Base-by-base conservation (phyloP, 2,797 vertebrate genomes). In the Clarias fuscus region DNA sequence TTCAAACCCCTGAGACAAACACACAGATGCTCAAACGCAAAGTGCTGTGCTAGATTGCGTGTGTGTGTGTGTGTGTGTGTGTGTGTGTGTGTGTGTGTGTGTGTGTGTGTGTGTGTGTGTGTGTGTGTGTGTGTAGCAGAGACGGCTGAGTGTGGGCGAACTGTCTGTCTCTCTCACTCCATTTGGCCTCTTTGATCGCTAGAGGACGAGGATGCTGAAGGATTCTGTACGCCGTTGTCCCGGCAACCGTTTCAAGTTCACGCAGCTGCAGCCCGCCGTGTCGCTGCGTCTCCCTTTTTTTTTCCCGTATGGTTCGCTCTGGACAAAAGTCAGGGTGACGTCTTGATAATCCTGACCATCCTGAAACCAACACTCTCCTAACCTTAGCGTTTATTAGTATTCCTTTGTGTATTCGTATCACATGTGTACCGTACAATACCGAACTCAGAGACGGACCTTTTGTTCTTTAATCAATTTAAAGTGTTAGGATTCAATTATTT, bases 231-330 rank as follows among this genome's bases (percentile, higher is more conserved):
- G 53, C 86, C 91, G 87, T 91, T 92, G 87, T 91, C 58, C n/a
- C 80, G 83, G 87, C 89, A 92, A 88, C 84, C 81, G n/a, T 90
- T 90, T 92, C 78, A 90, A 93, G 87, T 89, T 90, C 91, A 91
- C 92, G 91, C 90, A 92, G 87, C 91, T 91, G 84, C 84, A 78
- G 73, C 84, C 85, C 62, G 87, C 76, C 61, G 75, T 73, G 90
- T 22, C 70, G 62, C 20, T 94, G 64, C 37, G 17, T 43, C 53
- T 43, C 64, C 71, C 48, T 82, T 64, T 86, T 68, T 33, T 33
- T n/a, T 68, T 4, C 58, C 37, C 81, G 43, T 77, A 37, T 62
- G 56, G 17, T 27, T n/a, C n/a, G 30, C 30, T n/a, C 30, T 71
- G 73, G 61, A 62, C 53, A 71, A 58, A 88, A 84, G 61, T 70